Percentiles rank a stretch among this genome's conserved stretches.
phyloP scores from a whole-genome alignment of 2,113 vertebrate species.

The Falco punctatus region DNA sequence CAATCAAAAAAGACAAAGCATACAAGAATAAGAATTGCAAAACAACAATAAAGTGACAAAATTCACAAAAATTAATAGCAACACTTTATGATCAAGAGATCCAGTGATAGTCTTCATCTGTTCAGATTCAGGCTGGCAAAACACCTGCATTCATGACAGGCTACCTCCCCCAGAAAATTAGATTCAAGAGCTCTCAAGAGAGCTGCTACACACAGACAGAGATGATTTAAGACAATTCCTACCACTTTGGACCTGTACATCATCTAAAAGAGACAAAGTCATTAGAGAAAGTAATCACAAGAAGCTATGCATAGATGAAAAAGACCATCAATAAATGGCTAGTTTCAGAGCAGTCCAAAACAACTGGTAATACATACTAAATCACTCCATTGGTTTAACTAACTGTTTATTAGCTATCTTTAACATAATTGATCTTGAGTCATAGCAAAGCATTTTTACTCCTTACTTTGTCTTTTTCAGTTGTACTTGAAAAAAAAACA shows the following conservation, averaged over 20 bases:
- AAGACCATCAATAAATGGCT: not conserved
- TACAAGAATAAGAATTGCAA: not conserved
- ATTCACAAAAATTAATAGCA: not conserved
- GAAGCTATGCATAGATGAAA: not conserved
- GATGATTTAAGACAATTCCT: not conserved
- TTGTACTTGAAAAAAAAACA: not conserved
- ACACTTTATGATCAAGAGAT: not conserved
- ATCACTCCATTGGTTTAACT: not conserved
- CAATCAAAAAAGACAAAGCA: not conserved
- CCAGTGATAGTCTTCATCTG: accelerated
- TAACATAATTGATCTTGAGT: not conserved
- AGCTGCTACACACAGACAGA: not conserved
- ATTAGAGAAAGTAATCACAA: accelerated
- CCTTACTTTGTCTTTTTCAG: not conserved
- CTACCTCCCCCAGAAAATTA: not conserved
- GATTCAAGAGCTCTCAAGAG: not conserved
- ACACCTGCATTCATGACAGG: not conserved
- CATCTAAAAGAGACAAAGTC: not conserved
- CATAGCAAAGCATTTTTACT: not conserved
- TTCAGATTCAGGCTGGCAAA: not conserved
- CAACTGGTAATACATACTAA: not conserved
- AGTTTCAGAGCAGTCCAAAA: not conserved
- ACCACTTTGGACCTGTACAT: not conserved
- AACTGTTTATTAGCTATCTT: not conserved
- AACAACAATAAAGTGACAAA: not conserved